Evolutionary conservation across 2,888 invertebrate genomes (phyloP), one percentile per base, ranked within the genome.

Genomic region (Cepaea hortensis): DNA sequence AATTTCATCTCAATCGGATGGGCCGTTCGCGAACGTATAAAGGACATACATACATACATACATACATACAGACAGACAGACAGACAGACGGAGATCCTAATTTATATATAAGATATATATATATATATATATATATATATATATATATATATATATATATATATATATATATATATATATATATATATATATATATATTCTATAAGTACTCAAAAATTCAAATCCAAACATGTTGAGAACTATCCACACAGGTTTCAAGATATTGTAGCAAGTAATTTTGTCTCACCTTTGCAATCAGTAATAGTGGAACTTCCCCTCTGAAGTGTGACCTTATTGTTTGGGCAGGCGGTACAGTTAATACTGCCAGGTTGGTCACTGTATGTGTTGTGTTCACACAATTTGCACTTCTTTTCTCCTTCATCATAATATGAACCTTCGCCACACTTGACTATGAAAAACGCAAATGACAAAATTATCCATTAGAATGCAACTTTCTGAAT

Each of bases 401-500:
- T 61, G 46, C 87, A 87, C n/a, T 48, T 62, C 55, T 35, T 61
- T 65, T 50, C n/a, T 7, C 15, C 15, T 20, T 35, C 73, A 73
- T 75, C n/a, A 55, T 84, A 84, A 68, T 84, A 87, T 48, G 87
- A 87, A 9, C 87, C 87, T 62, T 61, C n/a, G 18, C 84, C 87
- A 86, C 86, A 86, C 20, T 81, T 55, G 7, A 85, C 85, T 85
- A 75, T 62, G 62, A 18, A 62, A 62, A 62, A 55, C 20, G 7
- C 50, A 4, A 20, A 7, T 55, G 76, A 7, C 50, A 76, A 13
- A 35, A 46, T 46, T n/a, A 3, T 48, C 4, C 46, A 75, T 13
- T 48, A 46, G 3, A 48, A 46, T 13, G 11, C 4, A 46, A 1
- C 4, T n/a, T 9, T n/a, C 4, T 4, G 7, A 23, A 9, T 23